Conservation (phyloP, 2,113 vertebrate species). For the Orthochromis indermauri region DNA sequence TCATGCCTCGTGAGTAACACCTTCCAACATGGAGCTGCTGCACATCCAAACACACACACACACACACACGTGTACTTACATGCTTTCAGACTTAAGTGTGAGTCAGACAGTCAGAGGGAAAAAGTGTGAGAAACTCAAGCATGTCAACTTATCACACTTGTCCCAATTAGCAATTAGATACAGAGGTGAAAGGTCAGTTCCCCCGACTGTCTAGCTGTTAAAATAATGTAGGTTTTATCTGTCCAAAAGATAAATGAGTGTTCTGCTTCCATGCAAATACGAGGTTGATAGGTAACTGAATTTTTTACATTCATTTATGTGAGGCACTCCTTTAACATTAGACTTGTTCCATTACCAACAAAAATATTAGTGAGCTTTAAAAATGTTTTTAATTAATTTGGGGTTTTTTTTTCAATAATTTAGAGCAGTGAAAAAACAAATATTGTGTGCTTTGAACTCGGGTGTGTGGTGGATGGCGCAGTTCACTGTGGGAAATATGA, state of each 20-base stretch:
- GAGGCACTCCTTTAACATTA: not conserved
- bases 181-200: not conserved
- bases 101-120: not conserved
- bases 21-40: conserved; percentile 52
- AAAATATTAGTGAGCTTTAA: not conserved
- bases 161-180: not conserved
- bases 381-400: not conserved
- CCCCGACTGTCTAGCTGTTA: not conserved
- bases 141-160: not conserved
- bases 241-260: not conserved
- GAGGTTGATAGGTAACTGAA: not conserved
- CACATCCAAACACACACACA: not conserved
- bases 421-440: not conserved
- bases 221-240: not conserved
- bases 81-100: not conserved
- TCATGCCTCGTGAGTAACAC: conserved; percentile 93
- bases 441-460: not conserved
- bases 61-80: not conserved
- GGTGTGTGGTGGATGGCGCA: not conserved
- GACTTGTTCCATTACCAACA: not conserved
- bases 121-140: not conserved
- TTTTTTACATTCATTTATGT: not conserved
- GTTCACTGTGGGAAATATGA: not conserved
- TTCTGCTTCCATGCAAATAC: not conserved
- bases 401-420: not conserved